Evolutionary conservation across 1,140 invertebrate species (phyloP).

Genomic region (Cotesia chilonis): DNA sequence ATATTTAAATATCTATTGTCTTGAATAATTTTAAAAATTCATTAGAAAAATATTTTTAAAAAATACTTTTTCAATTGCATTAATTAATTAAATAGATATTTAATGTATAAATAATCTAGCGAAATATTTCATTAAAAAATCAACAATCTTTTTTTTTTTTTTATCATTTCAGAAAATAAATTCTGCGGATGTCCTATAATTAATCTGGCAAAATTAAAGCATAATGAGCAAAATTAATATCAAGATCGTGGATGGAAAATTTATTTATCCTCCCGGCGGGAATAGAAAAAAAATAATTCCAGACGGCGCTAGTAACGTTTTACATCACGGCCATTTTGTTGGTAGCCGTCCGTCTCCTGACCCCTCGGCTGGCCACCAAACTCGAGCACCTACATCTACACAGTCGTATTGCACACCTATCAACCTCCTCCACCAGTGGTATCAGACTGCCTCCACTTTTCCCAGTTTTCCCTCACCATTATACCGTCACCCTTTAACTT

Average conservation of each 20-base stretch:
- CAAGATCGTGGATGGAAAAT: constrained; percentile 39
- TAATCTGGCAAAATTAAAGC: neutral
- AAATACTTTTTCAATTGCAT: neutral
- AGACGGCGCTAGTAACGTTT: constrained; percentile 54
- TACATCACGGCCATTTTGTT: constrained; percentile 56
- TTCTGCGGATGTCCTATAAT: neutral
- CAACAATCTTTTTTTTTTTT: too few species aligned
- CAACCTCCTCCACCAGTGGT: constrained; percentile 5
- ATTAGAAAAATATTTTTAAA: neutral
- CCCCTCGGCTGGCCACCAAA: constrained; percentile 21
- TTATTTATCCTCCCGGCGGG: constrained; percentile 47
- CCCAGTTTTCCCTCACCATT: constrained; percentile 25
- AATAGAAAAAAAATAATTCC: constrained; percentile 62
- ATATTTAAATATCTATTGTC: too few species aligned
- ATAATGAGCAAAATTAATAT: constrained; percentile 26
- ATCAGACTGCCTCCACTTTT: constrained; percentile 11
- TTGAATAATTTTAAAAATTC: too few species aligned
- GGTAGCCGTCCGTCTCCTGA: constrained; percentile 18
- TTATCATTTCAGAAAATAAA: too few species aligned
- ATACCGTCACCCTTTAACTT: too few species aligned
- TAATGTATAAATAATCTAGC: neutral
- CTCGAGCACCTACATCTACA: too few species aligned
- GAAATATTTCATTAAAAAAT: too few species aligned
- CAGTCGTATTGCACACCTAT: neutral
- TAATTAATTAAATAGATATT: neutral